Conservation (phyloP, 2,113 vertebrate species). For the Grallaria varia region DNA sequence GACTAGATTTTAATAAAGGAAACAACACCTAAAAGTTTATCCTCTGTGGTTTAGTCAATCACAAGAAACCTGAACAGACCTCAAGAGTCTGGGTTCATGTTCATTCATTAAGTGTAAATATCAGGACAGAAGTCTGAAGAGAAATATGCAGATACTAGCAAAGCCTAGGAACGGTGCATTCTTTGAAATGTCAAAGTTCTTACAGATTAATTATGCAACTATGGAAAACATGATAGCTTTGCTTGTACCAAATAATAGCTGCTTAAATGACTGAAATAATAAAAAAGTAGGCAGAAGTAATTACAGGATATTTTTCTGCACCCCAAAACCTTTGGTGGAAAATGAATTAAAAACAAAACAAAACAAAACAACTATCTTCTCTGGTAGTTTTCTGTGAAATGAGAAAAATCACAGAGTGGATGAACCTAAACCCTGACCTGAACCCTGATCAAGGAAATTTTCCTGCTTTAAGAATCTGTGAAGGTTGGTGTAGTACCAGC, state of each 20-base stretch:
- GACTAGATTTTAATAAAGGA: not conserved
- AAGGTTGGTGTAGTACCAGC: not conserved
- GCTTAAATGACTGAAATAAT: not conserved
- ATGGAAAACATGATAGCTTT: not conserved
- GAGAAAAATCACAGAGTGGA: not conserved
- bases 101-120: conserved; percentile 54
- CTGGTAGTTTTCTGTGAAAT: not conserved
- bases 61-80: not conserved
- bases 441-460: not conserved
- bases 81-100: not conserved
- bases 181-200: not conserved
- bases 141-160: not conserved
- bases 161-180: not conserved
- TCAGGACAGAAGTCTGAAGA: conserved; percentile 18
- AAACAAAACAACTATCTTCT: not conserved
- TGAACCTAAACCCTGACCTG: not conserved
- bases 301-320: not conserved
- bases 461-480: not conserved
- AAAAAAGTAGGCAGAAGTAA: not conserved
- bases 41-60: not conserved
- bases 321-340: not conserved
- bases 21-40: not conserved
- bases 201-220: not conserved
- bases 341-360: not conserved
- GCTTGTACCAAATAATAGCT: not conserved